Base-by-base conservation (phyloP, 2,888 invertebrate species). In the Tenthredo livida region DNA sequence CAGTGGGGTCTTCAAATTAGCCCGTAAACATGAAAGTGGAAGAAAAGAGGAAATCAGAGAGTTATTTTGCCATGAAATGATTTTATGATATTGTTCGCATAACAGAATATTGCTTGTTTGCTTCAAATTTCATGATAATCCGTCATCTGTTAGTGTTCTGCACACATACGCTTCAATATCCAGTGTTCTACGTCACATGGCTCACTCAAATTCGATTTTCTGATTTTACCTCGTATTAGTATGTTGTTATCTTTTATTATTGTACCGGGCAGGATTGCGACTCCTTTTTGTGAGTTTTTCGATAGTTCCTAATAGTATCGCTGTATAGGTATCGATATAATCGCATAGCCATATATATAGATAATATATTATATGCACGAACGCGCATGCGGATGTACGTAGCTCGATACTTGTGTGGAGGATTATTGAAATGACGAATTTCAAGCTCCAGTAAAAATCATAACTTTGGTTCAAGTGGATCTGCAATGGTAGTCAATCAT, bases 401-500 rank as follows among this genome's bases (percentile, higher is more conserved):
- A 67, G 33, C 17, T 67, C 67, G 67, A 67, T 67, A 67, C 67
- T 67, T 67, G 67, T 33, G 67, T 67, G 17, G 33, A 61, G n/a
- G 61, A 80, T 80, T 80, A 80, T 61, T 61, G 40, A 61, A 37
- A 80, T 80, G 40, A 61, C 61, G 40, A 61, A 80, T 61, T 58
- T 80, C 17, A 61, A 61, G 58, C 40, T 40, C 37, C 37, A 37
- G 50, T 40, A n/a, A 80, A 43, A 80, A 40, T 61, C 61, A 61
- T 61, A 61, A 80, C 61, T 80, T 61, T 61, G 33, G 80, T 80
- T 80, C 50, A 37, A 61, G 58, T 61, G 50, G 61, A 21, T 80
- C 80, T 80, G 58, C 25, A 29, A 80, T 37, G n/a, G 80, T 25
- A 80, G 80, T 58, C 80, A 21, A 80, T 80, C 80, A 80, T 80